phyloP scores from a whole-genome alignment of 2,797 vertebrate species.

The Agapornis canus region DNA sequence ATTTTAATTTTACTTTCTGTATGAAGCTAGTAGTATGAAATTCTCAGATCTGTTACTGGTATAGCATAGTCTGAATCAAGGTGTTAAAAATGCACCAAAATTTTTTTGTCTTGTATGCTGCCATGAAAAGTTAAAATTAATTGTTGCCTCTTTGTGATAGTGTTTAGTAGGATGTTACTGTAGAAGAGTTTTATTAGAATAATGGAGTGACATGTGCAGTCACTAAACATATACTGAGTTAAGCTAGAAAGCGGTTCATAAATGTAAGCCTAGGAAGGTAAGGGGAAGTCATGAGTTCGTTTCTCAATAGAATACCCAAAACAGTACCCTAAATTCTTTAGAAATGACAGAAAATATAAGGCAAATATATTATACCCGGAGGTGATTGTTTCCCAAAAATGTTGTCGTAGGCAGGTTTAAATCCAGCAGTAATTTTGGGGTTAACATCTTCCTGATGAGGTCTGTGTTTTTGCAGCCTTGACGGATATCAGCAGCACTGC shows the following conservation, averaged over 20 bases:
- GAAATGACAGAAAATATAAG: not conserved
- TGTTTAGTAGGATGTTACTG: not conserved
- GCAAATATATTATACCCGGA: not conserved
- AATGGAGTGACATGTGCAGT: not conserved
- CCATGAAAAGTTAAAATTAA: not conserved
- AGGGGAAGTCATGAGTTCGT: not conserved
- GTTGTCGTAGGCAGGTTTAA: not conserved
- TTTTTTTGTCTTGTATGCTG: not conserved
- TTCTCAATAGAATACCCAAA: not conserved
- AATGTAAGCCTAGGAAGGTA: not conserved
- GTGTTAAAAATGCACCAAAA: not conserved
- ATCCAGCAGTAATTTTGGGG: not conserved
- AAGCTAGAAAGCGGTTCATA: not conserved
- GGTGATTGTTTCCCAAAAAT: not conserved
- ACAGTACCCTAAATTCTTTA: not conserved
- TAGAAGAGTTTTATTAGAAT: not conserved
- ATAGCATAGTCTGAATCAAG: not conserved
- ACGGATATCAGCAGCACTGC: not conserved
- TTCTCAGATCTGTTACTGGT: not conserved
- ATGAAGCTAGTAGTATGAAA: not conserved
- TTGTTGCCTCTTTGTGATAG: not conserved
- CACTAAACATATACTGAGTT: not conserved
- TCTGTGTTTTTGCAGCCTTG: not conserved
- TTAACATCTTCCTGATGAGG: not conserved
- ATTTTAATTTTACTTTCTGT: not conserved